These are phyloP conservation scores for Drosophila setosimentum DNA, from an alignment of 2,888 invertebrate genomes.

Conservation along the genomic window DNA sequence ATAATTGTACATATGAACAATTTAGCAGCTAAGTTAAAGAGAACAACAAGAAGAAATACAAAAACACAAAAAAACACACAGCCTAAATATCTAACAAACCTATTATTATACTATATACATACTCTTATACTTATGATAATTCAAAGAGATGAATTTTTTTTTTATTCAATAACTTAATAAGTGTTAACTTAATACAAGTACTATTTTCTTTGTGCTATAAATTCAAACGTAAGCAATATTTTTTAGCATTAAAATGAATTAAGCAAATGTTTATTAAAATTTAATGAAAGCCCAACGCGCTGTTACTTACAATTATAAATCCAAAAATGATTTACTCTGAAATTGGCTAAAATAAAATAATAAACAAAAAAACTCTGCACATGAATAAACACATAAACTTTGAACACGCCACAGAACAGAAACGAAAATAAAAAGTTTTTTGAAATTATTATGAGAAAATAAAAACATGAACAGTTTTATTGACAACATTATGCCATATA, in stretches of 20 bases:
- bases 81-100: conserved; percentile 20
- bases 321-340: conserved; percentile 15
- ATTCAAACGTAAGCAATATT: conserved; percentile 68
- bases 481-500: not conserved
- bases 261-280: conserved; percentile 24
- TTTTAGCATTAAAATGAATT: conserved; percentile 49
- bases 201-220: conserved; percentile 47
- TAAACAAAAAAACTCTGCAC: conserved; percentile 14
- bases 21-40: conserved; percentile 49
- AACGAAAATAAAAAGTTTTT: conserved; percentile 53
- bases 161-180: conserved; percentile 19
- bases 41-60: conserved; percentile 11
- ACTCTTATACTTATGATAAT: conserved; percentile 21
- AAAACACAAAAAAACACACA: conserved; percentile 9
- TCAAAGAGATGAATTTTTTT: conserved; percentile 14
- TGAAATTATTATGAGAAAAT: conserved; percentile 47
- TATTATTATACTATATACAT: conserved; percentile 29
- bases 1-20: conserved; percentile 49
- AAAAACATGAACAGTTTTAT: conserved; percentile 12
- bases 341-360: conserved; percentile 25
- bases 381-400: conserved; percentile 6
- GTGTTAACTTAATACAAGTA: conserved; percentile 26
- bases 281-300: conserved; percentile 28
- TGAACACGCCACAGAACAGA: conserved; percentile 31
- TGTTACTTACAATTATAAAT: conserved; percentile 24